Evolutionary conservation across 2,888 invertebrate genomes (phyloP).

Genomic region (Platerodrilus igneus): DNA sequence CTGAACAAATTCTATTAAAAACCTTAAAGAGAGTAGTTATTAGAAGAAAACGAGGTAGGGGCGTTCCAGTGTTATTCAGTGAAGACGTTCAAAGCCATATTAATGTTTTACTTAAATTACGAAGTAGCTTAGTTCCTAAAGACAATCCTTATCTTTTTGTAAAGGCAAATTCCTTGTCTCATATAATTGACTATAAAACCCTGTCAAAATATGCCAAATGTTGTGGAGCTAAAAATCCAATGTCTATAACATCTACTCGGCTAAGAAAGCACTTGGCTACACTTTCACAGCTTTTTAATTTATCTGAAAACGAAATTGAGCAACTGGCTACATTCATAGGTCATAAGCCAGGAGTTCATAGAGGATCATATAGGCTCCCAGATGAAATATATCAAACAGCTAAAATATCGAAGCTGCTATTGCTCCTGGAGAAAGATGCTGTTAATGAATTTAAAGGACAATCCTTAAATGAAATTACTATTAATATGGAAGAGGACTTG

Average conservation of each 20-base stretch:
- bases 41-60: constrained; percentile 14
- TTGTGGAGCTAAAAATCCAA: constrained; percentile 29
- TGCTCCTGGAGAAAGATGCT: constrained; percentile 24
- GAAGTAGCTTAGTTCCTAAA: neutral
- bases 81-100: constrained; percentile 16
- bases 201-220: constrained; percentile 25
- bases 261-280: constrained; percentile 34
- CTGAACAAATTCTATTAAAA: constrained; percentile 12
- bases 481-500: constrained; percentile 6
- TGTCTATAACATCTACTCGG: constrained; percentile 29
- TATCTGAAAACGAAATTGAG: constrained; percentile 30
- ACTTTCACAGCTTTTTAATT: constrained; percentile 30
- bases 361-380: constrained; percentile 25
- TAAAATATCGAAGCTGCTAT: constrained; percentile 26
- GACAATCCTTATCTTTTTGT: constrained; percentile 15
- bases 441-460: constrained; percentile 25
- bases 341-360: constrained; percentile 27
- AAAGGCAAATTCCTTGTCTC: constrained; percentile 10
- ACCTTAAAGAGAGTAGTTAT: constrained; percentile 15
- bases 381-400: constrained; percentile 29
- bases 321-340: constrained; percentile 33
- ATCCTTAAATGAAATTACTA: constrained; percentile 23
- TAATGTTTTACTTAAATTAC: constrained; percentile 7
- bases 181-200: constrained; percentile 29
- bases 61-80: constrained; percentile 19